These are phyloP conservation scores for Pongo abelii DNA, from an alignment of 2,113 vertebrate genomes.

Conservation along the genomic window DNA sequence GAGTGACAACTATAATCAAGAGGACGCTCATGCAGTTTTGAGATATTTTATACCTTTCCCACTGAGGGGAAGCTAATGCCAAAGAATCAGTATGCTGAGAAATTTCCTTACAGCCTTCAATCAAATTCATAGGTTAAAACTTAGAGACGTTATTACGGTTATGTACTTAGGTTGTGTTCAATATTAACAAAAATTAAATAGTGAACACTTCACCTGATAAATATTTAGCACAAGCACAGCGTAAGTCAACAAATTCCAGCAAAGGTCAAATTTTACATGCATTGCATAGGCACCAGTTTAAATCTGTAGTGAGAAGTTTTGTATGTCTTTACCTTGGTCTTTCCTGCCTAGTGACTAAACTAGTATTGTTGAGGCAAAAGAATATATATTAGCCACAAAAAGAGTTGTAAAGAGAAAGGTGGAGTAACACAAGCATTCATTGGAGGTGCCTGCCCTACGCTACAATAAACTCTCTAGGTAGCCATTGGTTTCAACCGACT, in stretches of 20 bases:
- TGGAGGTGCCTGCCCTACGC: neutral
- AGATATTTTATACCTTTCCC: neutral
- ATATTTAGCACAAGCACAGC: neutral
- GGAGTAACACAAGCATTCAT: neutral
- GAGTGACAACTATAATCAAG: neutral
- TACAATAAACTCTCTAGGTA: neutral
- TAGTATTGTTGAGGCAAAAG: neutral
- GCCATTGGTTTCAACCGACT: neutral
- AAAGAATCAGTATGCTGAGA: neutral
- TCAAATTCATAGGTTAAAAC: neutral
- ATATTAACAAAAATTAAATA: conserved; percentile 28
- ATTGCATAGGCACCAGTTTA: neutral
- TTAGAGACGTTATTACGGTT: neutral
- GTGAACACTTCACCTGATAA: neutral
- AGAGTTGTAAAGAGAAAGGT: neutral
- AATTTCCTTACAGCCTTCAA: neutral
- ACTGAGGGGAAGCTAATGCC: neutral
- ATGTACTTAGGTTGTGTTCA: neutral
- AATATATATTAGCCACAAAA: neutral
- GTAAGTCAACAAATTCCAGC: neutral
- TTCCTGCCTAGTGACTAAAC: neutral
- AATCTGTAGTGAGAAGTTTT: neutral
- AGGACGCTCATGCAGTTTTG: neutral
- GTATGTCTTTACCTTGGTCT: neutral
- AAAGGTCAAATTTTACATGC: neutral